Evolutionary conservation across 2,113 vertebrate species (phyloP).

Genomic region (Apaloderma vittatum): DNA sequence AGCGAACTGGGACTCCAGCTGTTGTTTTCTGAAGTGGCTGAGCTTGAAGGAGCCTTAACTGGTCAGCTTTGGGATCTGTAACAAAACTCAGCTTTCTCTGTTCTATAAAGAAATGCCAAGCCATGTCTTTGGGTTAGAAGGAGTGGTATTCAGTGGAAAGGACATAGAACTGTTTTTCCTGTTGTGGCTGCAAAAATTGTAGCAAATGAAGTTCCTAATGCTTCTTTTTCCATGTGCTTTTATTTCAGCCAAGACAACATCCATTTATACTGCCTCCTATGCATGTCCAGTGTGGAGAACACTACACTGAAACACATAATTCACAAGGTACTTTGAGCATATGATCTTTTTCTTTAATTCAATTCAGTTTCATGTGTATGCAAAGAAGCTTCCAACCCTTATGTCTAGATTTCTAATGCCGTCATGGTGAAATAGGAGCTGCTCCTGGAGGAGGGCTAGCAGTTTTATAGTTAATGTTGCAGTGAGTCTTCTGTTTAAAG

Average conservation of each 20-base stretch:
- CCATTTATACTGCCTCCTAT: slow-evolving; percentile 91
- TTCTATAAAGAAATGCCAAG: background rate
- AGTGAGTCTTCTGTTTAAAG: slow-evolving; percentile 36
- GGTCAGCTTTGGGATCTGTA: background rate
- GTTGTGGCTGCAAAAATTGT: slow-evolving; percentile 5
- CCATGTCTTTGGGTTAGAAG: background rate
- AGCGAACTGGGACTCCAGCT: background rate
- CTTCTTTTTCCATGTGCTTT: slow-evolving; percentile 23
- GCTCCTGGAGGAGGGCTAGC: background rate
- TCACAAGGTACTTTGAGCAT: slow-evolving; percentile 86
- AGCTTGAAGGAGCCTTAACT: background rate
- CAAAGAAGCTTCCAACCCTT: background rate
- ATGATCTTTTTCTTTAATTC: background rate
- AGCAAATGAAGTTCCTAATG: background rate
- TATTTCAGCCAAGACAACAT: slow-evolving; percentile 90
- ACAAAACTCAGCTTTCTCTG: background rate
- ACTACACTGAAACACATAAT: slow-evolving; percentile 93
- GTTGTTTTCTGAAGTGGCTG: background rate
- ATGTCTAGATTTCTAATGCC: background rate
- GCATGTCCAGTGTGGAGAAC: slow-evolving; percentile 92
- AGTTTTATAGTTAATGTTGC: slow-evolving; percentile 44
- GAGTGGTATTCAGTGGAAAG: background rate
- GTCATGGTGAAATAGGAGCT: background rate
- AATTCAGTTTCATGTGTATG: background rate
- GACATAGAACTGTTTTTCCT: background rate